Conservation (phyloP, 2,888 invertebrate species). For the Clusia tigrina region DNA sequence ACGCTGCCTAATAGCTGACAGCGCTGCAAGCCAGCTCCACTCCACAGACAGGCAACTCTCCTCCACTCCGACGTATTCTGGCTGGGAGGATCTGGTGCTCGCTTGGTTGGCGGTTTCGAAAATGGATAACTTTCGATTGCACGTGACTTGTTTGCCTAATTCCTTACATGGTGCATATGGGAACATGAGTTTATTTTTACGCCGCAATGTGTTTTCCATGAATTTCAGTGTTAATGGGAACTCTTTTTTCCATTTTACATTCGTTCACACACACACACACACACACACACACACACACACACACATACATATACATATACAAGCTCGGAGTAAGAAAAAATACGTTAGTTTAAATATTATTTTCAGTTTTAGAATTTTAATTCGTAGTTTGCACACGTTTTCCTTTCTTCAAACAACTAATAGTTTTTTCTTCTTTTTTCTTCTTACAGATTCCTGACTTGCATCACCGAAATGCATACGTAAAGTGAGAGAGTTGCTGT, state of each 20-base stretch:
- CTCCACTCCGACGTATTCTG: too few species aligned
- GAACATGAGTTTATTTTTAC: neutral
- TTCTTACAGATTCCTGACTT: neutral
- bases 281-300: neutral
- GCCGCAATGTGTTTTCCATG: neutral
- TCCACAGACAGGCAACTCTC: too few species aligned
- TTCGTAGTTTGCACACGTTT: conserved; percentile 6
- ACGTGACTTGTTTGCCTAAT: conserved; percentile 52
- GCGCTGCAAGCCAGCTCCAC: neutral
- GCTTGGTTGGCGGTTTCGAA: conserved; percentile 29
- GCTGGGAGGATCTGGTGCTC: neutral
- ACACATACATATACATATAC: conserved; percentile 6
- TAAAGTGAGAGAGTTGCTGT: neutral
- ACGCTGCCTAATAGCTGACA: too few species aligned
- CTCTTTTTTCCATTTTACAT: conserved; percentile 30
- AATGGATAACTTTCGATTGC: conserved; percentile 35
- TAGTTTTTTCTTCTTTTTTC: neutral
- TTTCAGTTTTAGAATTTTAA: neutral
- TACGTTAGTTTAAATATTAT: too few species aligned
- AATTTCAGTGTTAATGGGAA: conserved; percentile 18
- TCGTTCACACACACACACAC: conserved; percentile 27
- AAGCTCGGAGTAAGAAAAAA: neutral
- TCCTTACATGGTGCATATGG: conserved; percentile 1
- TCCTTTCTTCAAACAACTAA: neutral
- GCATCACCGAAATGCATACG: conserved; percentile 5